Evolutionary conservation across 2,888 invertebrate genomes (phyloP).

Genomic region (Apomyelois bistriatella): DNA sequence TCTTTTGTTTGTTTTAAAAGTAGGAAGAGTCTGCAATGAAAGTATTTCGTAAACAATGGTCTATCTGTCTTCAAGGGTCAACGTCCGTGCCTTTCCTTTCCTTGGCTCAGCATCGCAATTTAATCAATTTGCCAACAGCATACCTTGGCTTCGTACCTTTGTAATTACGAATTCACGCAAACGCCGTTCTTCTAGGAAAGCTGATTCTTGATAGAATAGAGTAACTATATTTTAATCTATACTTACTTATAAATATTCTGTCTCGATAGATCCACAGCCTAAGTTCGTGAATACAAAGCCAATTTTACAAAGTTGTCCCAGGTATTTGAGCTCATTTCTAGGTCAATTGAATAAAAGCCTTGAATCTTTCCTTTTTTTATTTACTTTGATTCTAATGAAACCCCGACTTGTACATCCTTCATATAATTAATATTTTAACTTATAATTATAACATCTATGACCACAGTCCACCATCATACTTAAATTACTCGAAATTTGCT

Average conservation of each 20-base stretch:
- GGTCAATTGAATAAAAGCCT: no score
- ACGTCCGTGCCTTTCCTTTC: conserved; percentile 35
- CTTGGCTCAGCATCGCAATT: conserved; percentile 25
- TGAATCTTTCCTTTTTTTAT: no score
- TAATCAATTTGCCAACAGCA: conserved; percentile 22
- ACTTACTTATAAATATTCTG: not conserved
- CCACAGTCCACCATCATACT: no score
- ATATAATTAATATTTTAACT: no score
- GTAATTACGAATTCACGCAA: conserved; percentile 14
- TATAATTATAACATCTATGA: no score
- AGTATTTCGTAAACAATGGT: conserved; percentile 21
- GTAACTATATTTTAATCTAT: not conserved
- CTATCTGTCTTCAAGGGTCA: conserved; percentile 27
- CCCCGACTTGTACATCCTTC: no score
- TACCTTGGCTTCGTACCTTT: conserved; percentile 12
- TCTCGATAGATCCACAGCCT: no score
- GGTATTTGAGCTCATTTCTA: no score
- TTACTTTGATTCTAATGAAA: no score
- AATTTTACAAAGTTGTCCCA: no score
- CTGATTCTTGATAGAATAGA: not conserved
- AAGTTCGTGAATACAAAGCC: no score
- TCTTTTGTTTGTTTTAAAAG: conserved; percentile 13
- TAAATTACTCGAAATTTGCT: no score
- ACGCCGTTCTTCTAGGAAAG: conserved; percentile 9
- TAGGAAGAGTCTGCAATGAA: conserved; percentile 21